A percentile compares a stretch with the other conserved stretches of the same genome.
These are phyloP conservation scores for Otus sunia DNA, from an alignment of 2,113 vertebrate species.

Conservation along the genomic window DNA sequence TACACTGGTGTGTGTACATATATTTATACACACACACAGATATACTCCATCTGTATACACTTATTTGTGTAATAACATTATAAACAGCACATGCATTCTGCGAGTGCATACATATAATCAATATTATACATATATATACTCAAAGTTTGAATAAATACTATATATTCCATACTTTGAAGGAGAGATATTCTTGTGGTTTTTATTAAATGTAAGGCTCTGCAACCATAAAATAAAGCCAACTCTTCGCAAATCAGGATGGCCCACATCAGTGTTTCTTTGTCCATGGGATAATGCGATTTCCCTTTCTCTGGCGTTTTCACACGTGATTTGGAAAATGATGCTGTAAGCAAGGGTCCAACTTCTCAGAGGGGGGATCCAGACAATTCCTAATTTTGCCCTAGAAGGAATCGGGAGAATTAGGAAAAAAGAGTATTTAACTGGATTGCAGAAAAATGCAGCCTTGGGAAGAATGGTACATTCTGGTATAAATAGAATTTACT, in stretches of 20 bases:
- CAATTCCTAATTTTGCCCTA: not conserved
- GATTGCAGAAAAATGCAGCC: not conserved
- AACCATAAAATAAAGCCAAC: constrained; percentile 55
- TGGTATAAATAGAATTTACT: not conserved
- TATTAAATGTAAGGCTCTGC: constrained; percentile 59
- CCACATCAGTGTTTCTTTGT: constrained; percentile 51
- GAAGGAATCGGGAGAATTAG: not conserved
- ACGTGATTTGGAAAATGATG: not conserved
- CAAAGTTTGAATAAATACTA: constrained; percentile 56
- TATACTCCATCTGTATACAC: constrained; percentile 52
- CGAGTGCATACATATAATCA: constrained; percentile 32
- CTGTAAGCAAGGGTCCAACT: not conserved
- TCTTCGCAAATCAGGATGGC: constrained; percentile 38
- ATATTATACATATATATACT: constrained; percentile 28
- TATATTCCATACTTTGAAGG: constrained; percentile 51
- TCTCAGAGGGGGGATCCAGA: not conserved
- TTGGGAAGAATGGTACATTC: not conserved
- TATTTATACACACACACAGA: not conserved
- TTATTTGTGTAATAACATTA: constrained; percentile 52
- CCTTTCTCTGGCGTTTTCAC: not conserved
- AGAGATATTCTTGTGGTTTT: constrained; percentile 60
- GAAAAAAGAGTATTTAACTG: not conserved
- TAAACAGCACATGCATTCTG: constrained; percentile 30
- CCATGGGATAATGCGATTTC: not conserved
- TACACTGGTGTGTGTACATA: constrained; percentile 6